These are phyloP conservation scores for Apamea sordens DNA, from an alignment of 2,888 invertebrate genomes.

Conservation along the genomic window DNA sequence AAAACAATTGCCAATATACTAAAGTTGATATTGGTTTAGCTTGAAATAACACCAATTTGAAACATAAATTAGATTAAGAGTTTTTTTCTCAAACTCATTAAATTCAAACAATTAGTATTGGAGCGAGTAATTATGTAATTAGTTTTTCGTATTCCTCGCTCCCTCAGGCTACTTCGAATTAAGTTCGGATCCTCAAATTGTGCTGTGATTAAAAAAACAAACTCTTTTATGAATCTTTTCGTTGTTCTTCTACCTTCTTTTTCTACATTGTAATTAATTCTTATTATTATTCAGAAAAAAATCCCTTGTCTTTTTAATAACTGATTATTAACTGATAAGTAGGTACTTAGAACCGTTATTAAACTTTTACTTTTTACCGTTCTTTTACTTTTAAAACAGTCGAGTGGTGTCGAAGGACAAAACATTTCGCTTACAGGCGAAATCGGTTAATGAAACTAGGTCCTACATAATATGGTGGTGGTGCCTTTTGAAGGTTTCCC, in stretches of 20 bases:
- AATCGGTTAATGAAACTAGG: background rate
- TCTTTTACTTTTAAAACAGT: background rate
- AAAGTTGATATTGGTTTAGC: too few species aligned
- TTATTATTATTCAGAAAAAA: background rate
- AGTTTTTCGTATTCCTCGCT: slow-evolving; percentile 22
- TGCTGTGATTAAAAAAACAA: slow-evolving; percentile 20
- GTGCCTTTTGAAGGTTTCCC: too few species aligned
- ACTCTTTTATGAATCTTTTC: slow-evolving; percentile 16
- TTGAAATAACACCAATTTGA: too few species aligned
- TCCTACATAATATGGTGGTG: too few species aligned
- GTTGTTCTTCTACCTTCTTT: background rate
- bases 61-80: too few species aligned
- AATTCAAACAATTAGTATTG: slow-evolving; percentile 30
- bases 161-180: background rate
- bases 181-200: slow-evolving; percentile 17
- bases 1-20: too few species aligned
- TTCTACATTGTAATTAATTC: background rate
- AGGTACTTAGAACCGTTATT: background rate
- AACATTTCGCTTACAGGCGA: background rate
- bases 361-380: background rate
- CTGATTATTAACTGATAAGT: background rate
- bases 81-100: slow-evolving; percentile 18
- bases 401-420: background rate
- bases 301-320: background rate
- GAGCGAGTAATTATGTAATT: slow-evolving; percentile 16